Conservation (phyloP, 2,797 vertebrate genomes). For the Myripristis murdjan region DNA sequence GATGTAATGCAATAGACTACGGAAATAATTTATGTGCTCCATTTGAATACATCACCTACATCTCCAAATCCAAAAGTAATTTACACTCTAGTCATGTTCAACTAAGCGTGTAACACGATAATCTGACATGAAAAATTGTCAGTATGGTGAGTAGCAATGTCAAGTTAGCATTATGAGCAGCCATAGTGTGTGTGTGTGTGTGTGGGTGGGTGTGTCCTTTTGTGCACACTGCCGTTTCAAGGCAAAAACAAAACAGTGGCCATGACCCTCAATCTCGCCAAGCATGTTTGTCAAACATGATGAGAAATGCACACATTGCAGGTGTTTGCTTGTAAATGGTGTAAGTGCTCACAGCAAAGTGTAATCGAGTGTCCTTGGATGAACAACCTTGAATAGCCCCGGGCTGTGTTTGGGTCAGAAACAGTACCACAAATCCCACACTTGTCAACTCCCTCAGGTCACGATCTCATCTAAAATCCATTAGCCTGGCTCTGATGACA, state of each 20-base stretch:
- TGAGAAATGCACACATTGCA: not conserved
- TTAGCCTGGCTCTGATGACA: constrained; percentile 63
- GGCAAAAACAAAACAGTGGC: not conserved
- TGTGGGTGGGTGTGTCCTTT: not conserved
- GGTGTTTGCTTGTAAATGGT: too few species aligned
- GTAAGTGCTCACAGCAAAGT: constrained; percentile 10
- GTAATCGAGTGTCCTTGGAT: not conserved
- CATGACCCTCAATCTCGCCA: not conserved
- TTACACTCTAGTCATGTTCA: not conserved
- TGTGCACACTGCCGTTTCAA: not conserved
- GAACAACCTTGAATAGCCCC: constrained; percentile 21
- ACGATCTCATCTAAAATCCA: constrained; percentile 66
- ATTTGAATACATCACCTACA: not conserved
- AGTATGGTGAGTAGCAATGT: not conserved
- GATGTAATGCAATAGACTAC: not conserved
- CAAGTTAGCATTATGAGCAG: not conserved
- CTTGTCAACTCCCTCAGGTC: constrained; percentile 40
- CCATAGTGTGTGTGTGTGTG: not conserved
- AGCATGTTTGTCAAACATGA: not conserved
- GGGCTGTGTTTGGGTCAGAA: constrained; percentile 25
- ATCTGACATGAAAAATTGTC: not conserved
- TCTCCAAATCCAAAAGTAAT: not conserved
- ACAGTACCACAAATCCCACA: constrained; percentile 44
- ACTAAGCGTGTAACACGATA: not conserved
- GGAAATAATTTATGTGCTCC: not conserved